Percentiles rank a stretch among this genome's conserved stretches.
These are phyloP conservation scores for Channa maculata DNA, from an alignment of 2,113 vertebrate genomes.

Conservation along the genomic window DNA sequence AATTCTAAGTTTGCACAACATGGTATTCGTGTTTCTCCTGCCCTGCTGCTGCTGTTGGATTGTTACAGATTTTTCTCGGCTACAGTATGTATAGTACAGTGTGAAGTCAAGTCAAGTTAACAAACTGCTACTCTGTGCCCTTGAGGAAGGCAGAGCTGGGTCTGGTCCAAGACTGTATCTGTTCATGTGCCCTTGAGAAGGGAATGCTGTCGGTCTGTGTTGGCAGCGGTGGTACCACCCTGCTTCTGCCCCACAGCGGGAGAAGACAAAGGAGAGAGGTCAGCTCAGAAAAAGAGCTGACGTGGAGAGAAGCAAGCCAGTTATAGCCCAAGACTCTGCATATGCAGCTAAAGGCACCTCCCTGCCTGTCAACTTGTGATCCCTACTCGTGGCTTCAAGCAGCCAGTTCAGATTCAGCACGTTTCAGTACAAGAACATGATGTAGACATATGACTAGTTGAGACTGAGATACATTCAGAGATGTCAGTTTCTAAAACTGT, in stretches of 20 bases:
- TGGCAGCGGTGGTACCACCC: constrained; percentile 59
- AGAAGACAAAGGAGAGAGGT: constrained; percentile 60
- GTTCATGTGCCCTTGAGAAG: constrained; percentile 56
- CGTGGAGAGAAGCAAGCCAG: constrained; percentile 57
- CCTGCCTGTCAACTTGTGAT: constrained; percentile 56
- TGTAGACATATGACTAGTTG: constrained; percentile 30
- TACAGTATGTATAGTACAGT: background rate
- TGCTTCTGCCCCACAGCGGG: constrained; percentile 59
- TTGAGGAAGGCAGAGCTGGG: constrained; percentile 42
- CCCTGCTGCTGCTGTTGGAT: background rate
- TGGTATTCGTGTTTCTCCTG: background rate
- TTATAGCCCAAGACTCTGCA: constrained; percentile 58
- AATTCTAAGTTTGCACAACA: background rate
- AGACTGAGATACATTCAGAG: constrained; percentile 25
- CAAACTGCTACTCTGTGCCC: constrained; percentile 25
- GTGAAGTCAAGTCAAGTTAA: constrained; percentile 33
- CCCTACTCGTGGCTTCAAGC: constrained; percentile 41
- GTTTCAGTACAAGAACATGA: constrained; percentile 36
- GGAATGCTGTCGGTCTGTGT: constrained; percentile 50
- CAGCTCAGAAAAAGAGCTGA: constrained; percentile 71
- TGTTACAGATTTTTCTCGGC: constrained; percentile 29
- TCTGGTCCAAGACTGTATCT: constrained; percentile 40
- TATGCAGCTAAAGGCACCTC: constrained; percentile 61
- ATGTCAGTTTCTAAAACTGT: constrained; percentile 16
- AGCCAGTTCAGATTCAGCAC: constrained; percentile 52